Conservation (phyloP, 2,888 invertebrate genomes). For the Lasioglossum villosulum region DNA sequence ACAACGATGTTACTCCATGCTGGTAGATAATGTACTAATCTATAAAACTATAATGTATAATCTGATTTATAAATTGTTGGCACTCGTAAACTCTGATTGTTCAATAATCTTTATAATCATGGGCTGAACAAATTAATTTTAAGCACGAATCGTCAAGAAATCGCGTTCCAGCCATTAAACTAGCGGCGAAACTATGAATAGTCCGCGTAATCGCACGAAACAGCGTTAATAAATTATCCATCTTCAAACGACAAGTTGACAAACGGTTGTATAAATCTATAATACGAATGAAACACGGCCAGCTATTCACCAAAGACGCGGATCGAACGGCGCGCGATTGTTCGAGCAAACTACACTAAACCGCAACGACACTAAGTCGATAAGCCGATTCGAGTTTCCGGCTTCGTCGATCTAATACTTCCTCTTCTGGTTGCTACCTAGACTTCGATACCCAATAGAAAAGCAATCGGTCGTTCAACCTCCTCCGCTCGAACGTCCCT, state of each 20-base stretch:
- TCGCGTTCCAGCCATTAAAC: neutral
- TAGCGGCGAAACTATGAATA: neutral
- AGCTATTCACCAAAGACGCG: too few species aligned
- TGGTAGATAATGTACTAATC: too few species aligned
- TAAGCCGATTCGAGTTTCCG: conserved; percentile 27
- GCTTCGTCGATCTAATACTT: neutral
- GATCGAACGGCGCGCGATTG: neutral
- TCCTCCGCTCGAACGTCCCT: neutral
- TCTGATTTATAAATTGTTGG: too few species aligned
- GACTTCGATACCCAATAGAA: neutral
- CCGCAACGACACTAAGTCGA: neutral
- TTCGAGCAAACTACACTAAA: neutral
- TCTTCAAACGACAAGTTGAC: neutral
- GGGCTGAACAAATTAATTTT: too few species aligned
- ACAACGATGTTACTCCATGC: too few species aligned
- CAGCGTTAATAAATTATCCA: neutral
- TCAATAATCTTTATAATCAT: too few species aligned
- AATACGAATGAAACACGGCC: neutral
- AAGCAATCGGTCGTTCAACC: neutral
- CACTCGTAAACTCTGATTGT: too few species aligned
- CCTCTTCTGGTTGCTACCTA: neutral
- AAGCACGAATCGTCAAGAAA: too few species aligned
- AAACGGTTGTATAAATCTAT: neutral
- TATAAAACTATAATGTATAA: too few species aligned
- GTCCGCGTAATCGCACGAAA: neutral